These are phyloP conservation scores for Thunnus maccoyii DNA, from an alignment of 2,113 vertebrate genomes.

Conservation along the genomic window DNA sequence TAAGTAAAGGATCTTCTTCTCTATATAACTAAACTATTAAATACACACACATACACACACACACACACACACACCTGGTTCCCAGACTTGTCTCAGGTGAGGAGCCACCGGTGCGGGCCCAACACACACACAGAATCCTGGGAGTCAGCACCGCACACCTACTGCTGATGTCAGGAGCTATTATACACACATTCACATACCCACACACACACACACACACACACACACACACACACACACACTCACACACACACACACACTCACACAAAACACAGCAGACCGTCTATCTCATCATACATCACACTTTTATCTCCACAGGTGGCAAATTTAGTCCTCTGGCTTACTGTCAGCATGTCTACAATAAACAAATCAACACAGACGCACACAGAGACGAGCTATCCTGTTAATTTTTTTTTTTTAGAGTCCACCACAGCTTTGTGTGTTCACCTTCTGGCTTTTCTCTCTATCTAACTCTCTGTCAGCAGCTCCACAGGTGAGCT, in stretches of 20 bases:
- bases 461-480: slow-evolving; percentile 43
- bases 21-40: no score
- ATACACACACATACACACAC: slow-evolving; percentile 6
- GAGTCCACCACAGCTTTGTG: slow-evolving; percentile 21
- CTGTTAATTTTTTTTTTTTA: slow-evolving; percentile 15
- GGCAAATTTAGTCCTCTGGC: slow-evolving; percentile 66
- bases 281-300: slow-evolving; percentile 68
- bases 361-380: slow-evolving; percentile 62
- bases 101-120: slow-evolving; percentile 39
- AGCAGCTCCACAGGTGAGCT: slow-evolving; percentile 74
- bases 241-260: slow-evolving; percentile 32
- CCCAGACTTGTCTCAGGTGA: slow-evolving; percentile 36
- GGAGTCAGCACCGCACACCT: slow-evolving; percentile 67
- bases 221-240: slow-evolving; percentile 34
- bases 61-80: slow-evolving; percentile 46
- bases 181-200: slow-evolving; percentile 54
- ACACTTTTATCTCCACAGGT: slow-evolving; percentile 77
- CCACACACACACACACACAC: slow-evolving; percentile 19
- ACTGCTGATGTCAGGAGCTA: slow-evolving; percentile 74
- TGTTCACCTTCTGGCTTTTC: slow-evolving; percentile 26
- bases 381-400: neutral
- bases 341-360: slow-evolving; percentile 66
- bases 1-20: no score
- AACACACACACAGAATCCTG: slow-evolving; percentile 52
- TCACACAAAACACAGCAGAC: slow-evolving; percentile 28